These are phyloP conservation scores for Rhadinocentrus ornatus DNA, from an alignment of 2,797 vertebrate genomes.

Conservation along the genomic window DNA sequence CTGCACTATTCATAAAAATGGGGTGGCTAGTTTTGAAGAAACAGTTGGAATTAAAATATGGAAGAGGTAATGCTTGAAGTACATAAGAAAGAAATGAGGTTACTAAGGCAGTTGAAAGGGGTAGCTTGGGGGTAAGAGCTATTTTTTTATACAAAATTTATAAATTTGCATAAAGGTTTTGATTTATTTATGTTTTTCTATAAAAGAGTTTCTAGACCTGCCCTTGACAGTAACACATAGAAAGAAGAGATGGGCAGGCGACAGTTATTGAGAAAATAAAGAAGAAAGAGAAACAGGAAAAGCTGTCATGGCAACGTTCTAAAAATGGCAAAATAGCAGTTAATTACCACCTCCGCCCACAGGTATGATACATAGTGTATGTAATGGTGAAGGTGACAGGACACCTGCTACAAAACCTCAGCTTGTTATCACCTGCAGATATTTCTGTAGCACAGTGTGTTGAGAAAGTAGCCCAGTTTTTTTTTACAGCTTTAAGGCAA, in stretches of 20 bases:
- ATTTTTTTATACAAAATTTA: no score
- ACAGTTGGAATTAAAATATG: no score
- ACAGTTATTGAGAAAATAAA: slow-evolving; percentile 46
- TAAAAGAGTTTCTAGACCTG: no score
- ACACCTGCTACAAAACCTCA: slow-evolving; percentile 72
- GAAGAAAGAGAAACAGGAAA: slow-evolving; percentile 36
- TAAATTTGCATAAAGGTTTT: no score
- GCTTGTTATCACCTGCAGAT: slow-evolving; percentile 74
- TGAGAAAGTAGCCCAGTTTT: slow-evolving; percentile 45
- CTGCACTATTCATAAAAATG: no score
- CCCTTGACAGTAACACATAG: background rate
- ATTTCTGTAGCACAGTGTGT: slow-evolving; percentile 63
- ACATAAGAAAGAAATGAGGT: no score
- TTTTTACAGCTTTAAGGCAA: slow-evolving; percentile 31
- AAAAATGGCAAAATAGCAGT: slow-evolving; percentile 76
- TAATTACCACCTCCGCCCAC: slow-evolving; percentile 81
- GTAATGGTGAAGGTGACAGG: slow-evolving; percentile 71
- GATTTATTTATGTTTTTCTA: no score
- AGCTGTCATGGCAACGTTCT: slow-evolving; percentile 76
- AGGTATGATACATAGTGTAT: slow-evolving; percentile 62
- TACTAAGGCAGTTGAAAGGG: no score
- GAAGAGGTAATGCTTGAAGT: no score
- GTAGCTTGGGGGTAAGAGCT: no score
- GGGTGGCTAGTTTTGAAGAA: no score
- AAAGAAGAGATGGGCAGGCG: background rate